Evolutionary conservation across 2,888 invertebrate genomes (phyloP), one percentile per base, ranked within the genome.

Genomic region (Nowickia ferox): DNA sequence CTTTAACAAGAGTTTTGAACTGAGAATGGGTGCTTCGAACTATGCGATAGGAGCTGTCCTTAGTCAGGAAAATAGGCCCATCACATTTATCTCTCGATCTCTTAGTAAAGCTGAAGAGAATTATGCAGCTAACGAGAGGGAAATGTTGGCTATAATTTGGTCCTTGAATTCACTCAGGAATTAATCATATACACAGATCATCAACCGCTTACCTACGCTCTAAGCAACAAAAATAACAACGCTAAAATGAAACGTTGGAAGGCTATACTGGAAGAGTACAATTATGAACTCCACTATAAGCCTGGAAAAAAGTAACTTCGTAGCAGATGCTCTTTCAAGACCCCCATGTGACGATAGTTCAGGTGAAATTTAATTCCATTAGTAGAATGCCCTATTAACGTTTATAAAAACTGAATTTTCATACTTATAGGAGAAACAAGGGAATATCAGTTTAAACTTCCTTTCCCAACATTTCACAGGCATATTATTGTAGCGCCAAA

Each of bases 351-450:
- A 77, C 40, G 72, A 83, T 9, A 83, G 83, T 53, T 77, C 77
- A 63, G 63, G 69, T 19, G 38, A 6, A 63, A 76, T 44, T 17
- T 84, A 13, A 78, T 79, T 40, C 79, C 78, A 17, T 15, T 40
- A 15, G 51, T 59, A 6, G 74, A 72, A 78, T 9, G 19, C 13
- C 74, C 74, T 40, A 65, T 81, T 19, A 81, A 74, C 19, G 66
- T 66, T n/a, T 74, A 69, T n/a, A 82, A 75, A 51, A 68, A 82
- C 17, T 69, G 82, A 42, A 78, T 86, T 51, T 78, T 40, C 22
- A 11, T 82, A 17, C 30, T 63, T 3, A 2, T 57, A 40, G 69
- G 68, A 15, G 13, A 69, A n/a, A 42, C 57, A 51, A 48, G 10
- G 40, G 19, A 53, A 55, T 48, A 55, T 9, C 51, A 48, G 46